Evolutionary conservation across 2,888 invertebrate species (phyloP).

Genomic region (Dolichopus griseipennis): DNA sequence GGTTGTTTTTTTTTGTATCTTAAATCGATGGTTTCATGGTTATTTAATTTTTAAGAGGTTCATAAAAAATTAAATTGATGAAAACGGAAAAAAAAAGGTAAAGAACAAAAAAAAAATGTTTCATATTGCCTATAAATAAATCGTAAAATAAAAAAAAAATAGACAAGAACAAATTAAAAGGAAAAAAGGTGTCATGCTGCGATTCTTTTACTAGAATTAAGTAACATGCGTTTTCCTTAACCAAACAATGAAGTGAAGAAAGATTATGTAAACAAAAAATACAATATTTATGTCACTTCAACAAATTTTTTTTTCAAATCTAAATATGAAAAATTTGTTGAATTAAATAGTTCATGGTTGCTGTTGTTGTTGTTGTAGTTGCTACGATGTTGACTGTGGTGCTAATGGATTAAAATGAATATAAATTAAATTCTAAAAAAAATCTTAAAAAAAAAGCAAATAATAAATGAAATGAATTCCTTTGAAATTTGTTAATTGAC

Average conservation of each 20-base stretch:
- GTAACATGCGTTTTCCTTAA: too few species aligned
- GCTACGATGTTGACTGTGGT: too few species aligned
- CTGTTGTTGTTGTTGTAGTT: too few species aligned
- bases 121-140: background rate
- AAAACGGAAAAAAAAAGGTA: background rate
- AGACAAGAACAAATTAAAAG: background rate
- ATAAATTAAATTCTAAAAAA: background rate
- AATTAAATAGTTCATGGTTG: too few species aligned
- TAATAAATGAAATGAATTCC: background rate
- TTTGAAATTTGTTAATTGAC: background rate
- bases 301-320: too few species aligned
- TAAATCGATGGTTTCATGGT: background rate
- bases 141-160: background rate
- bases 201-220: background rate
- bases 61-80: background rate
- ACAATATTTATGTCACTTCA: too few species aligned
- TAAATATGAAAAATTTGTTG: too few species aligned
- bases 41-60: slow-evolving; percentile 3
- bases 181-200: background rate
- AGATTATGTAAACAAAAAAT: too few species aligned
- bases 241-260: too few species aligned
- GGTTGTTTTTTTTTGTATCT: background rate
- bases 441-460: background rate
- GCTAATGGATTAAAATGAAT: background rate
- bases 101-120: background rate